Evolutionary conservation across 1,140 invertebrate species (phyloP).

Genomic region (Hirudo medicinalis): DNA sequence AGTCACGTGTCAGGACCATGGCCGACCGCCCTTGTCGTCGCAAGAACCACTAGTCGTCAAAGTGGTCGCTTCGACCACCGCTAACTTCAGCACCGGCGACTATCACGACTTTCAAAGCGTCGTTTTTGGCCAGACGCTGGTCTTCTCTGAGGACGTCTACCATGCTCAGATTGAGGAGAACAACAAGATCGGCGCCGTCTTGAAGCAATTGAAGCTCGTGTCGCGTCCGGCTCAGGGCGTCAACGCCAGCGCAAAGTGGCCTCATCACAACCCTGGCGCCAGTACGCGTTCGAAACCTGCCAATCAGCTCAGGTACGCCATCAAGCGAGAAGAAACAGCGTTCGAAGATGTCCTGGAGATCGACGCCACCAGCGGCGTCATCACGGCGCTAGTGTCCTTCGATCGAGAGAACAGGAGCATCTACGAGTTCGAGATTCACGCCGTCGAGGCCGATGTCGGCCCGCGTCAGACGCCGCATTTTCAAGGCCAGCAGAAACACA

Average conservation of each 20-base stretch:
- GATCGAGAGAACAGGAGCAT: constrained; percentile 16
- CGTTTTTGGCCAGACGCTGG: background rate
- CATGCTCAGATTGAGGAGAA: constrained; percentile 18
- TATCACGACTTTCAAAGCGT: too few relatives aligned
- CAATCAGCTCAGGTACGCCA: background rate
- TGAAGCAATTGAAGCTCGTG: constrained; percentile 12
- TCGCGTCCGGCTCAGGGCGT: background rate
- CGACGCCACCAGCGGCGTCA: background rate
- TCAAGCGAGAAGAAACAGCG: background rate
- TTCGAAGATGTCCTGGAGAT: background rate
- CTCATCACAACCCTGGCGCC: background rate
- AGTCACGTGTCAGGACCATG: constrained; percentile 15
- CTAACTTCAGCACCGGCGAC: background rate
- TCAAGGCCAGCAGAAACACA: background rate
- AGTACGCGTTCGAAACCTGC: background rate
- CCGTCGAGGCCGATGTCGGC: background rate
- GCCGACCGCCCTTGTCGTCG: constrained; percentile 2
- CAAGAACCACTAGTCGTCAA: background rate
- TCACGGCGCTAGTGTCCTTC: constrained; percentile 7
- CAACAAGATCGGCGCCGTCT: constrained; percentile 11
- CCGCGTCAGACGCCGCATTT: background rate
- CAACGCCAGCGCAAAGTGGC: background rate
- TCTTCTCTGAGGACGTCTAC: constrained; percentile 13
- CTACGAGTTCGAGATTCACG: constrained; percentile 15
- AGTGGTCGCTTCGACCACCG: background rate